phyloP scores from a whole-genome alignment of 2,888 invertebrate genomes.

The Hipparchia sbordonii region DNA sequence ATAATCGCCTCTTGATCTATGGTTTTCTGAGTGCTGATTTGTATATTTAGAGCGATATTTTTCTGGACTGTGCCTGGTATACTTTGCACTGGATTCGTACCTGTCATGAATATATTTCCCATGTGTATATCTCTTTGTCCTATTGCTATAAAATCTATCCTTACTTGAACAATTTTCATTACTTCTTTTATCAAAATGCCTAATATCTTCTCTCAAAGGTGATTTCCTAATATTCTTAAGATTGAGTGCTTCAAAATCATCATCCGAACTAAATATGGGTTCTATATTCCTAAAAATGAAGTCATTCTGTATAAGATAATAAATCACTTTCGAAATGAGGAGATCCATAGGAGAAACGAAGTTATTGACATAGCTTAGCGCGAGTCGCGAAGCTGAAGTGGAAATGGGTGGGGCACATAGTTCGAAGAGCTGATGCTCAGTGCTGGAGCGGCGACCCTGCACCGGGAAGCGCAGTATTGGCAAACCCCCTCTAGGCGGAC shows the following conservation, averaged over 20 bases:
- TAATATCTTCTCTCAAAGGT: conserved; percentile 16
- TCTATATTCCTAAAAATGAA: conserved; percentile 22
- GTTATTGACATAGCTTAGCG: no score
- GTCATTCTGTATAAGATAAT: neutral
- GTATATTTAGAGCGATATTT: conserved; percentile 33
- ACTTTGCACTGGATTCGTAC: conserved; percentile 48
- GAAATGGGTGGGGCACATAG: no score
- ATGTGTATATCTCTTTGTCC: conserved; percentile 45
- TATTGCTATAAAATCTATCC: conserved; percentile 40
- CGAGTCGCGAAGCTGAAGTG: no score
- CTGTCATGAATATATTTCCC: conserved; percentile 50
- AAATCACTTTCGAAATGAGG: no score
- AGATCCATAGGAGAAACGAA: no score
- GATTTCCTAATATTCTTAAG: conserved; percentile 41
- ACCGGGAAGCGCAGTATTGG: no score
- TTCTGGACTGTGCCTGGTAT: conserved; percentile 46
- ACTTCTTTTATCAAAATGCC: conserved; percentile 9
- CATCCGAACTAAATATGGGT: conserved; percentile 56
- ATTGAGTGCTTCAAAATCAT: conserved; percentile 50
- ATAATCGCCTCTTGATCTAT: conserved; percentile 46
- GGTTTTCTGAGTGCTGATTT: conserved; percentile 40
- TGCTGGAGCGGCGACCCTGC: no score
- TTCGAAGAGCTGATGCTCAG: no score
- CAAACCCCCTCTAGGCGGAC: no score
- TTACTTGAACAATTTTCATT: conserved; percentile 26